phyloP scores from a whole-genome alignment of 2,113 vertebrate genomes.

The Arvicanthis niloticus region DNA sequence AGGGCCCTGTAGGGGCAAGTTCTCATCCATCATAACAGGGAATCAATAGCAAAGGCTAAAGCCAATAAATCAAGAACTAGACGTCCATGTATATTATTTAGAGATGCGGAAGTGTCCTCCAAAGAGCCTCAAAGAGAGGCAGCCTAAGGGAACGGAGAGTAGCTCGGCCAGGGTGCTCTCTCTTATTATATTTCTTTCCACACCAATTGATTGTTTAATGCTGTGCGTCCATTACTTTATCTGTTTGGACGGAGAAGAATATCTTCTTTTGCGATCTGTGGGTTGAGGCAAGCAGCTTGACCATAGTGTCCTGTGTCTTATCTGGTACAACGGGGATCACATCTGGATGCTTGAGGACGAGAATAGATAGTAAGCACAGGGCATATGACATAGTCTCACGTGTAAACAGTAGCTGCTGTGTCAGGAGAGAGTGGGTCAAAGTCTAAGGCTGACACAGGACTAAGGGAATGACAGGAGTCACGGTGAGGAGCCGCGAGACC shows the following conservation, averaged over 20 bases:
- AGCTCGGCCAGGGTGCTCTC: not conserved
- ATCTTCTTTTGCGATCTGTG: not conserved
- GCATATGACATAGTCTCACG: too few species aligned
- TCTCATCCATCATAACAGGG: constrained; percentile 48
- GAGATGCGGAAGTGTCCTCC: constrained; percentile 3
- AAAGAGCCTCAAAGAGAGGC: constrained; percentile 39
- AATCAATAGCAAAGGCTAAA: constrained; percentile 66
- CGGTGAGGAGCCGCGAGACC: not conserved
- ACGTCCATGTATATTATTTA: constrained; percentile 45
- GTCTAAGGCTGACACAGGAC: not conserved
- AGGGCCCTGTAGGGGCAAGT: not conserved
- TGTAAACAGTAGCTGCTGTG: not conserved
- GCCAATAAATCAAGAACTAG: constrained; percentile 64
- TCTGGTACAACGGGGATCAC: not conserved
- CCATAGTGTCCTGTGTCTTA: not conserved
- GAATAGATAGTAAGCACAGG: not conserved
- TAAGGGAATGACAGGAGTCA: constrained; percentile 42
- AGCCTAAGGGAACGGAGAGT: constrained; percentile 6
- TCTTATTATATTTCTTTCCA: constrained; percentile 71
- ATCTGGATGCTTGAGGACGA: not conserved
- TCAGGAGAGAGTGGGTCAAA: not conserved
- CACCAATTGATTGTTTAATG: constrained; percentile 25
- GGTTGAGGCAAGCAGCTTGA: not conserved
- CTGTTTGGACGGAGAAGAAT: not conserved
- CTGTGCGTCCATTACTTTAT: constrained; percentile 65